These are phyloP conservation scores for Chrysomallon squamiferum DNA, from an alignment of 1,140 invertebrate species.

Conservation along the genomic window DNA sequence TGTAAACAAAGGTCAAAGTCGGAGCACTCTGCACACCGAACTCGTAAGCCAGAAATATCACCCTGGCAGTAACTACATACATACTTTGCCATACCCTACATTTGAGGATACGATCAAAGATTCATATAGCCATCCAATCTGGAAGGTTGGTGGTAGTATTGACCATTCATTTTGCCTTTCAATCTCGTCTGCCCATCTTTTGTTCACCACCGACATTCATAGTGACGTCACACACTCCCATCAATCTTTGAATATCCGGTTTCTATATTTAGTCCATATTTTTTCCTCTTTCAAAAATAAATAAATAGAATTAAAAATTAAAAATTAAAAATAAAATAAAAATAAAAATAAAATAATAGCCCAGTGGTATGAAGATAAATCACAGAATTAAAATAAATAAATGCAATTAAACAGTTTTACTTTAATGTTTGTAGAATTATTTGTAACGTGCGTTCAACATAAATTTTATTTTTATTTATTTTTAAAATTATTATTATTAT, in stretches of 20 bases:
- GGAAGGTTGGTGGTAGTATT: conserved; percentile 1
- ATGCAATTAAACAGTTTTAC: too few species aligned
- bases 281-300: too few species aligned
- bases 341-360: too few species aligned
- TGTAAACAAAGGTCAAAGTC: conserved; percentile 83
- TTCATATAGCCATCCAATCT: conserved; percentile 3
- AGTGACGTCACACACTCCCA: conserved; percentile 30
- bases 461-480: too few species aligned
- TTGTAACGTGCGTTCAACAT: too few species aligned
- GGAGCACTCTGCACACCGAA: conserved; percentile 85
- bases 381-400: too few species aligned
- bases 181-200: conserved; percentile 18
- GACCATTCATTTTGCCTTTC: conserved; percentile 9
- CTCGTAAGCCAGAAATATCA: conserved; percentile 82
- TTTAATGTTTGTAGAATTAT: too few species aligned
- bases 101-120: background rate
- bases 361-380: too few species aligned
- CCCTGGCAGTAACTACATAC: conserved; percentile 91
- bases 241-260: conserved; percentile 19
- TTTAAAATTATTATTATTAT: too few species aligned
- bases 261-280: conserved; percentile 1
- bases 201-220: conserved; percentile 11
- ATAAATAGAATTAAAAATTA: too few species aligned
- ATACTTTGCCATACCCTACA: conserved; percentile 73
- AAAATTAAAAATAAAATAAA: too few species aligned